phyloP scores from a whole-genome alignment of 2,888 invertebrate genomes.

The Stenodera caucasica region DNA sequence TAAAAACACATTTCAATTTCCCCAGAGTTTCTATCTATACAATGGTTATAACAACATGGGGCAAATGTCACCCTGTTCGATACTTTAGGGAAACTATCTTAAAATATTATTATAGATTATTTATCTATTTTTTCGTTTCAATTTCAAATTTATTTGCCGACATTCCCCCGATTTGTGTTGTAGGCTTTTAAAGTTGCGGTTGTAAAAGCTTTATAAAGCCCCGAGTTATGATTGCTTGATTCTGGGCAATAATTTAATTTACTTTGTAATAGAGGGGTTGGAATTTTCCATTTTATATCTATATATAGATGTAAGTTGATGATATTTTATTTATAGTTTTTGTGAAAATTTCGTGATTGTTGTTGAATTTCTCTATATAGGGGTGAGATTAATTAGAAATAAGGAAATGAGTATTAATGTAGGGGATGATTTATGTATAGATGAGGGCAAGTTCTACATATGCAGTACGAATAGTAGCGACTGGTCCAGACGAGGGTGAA shows the following conservation, averaged over 20 bases:
- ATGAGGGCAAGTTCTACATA: conserved; percentile 40
- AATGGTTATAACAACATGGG: conserved; percentile 29
- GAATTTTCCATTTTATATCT: not conserved
- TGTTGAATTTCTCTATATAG: not conserved
- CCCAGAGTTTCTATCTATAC: conserved; percentile 18
- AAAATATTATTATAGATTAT: too few species aligned
- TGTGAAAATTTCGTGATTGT: not conserved
- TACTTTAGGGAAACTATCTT: conserved; percentile 24
- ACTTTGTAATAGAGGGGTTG: conserved; percentile 22
- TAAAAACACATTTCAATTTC: conserved; percentile 34
- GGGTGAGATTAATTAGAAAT: not conserved
- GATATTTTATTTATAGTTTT: not conserved
- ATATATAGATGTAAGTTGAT: too few species aligned
- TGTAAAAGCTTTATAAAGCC: conserved; percentile 34
- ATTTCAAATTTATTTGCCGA: conserved; percentile 12
- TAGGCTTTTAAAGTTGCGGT: conserved; percentile 31
- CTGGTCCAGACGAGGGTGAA: conserved; percentile 53
- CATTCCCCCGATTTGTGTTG: conserved; percentile 1
- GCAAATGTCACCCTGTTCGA: conserved; percentile 34
- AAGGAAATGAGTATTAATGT: conserved; percentile 19
- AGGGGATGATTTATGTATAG: conserved; percentile 18
- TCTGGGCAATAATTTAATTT: conserved; percentile 36
- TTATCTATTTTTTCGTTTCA: conserved; percentile 27
- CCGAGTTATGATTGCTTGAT: conserved; percentile 38
- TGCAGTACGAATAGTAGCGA: conserved; percentile 50